Percentiles rank a stretch among this genome's conserved stretches.
These are phyloP conservation scores for Lucilia sericata DNA, from an alignment of 1,140 invertebrate genomes.

Conservation along the genomic window DNA sequence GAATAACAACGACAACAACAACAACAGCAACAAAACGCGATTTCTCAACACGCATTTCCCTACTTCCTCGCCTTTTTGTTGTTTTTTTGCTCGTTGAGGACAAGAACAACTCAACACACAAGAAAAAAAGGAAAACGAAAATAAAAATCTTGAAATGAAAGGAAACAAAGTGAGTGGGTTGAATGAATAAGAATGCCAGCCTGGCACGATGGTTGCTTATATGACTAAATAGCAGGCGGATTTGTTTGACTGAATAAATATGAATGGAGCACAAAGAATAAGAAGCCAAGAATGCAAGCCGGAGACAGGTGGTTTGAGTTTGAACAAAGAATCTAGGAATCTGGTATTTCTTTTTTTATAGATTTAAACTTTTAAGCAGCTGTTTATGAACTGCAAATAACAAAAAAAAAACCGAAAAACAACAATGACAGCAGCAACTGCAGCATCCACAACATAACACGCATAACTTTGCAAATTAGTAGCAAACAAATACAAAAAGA, in stretches of 20 bases:
- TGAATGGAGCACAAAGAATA: not conserved
- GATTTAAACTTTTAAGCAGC: not conserved
- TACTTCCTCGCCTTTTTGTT: not conserved
- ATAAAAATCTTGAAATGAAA: constrained; percentile 20
- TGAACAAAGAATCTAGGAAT: not conserved
- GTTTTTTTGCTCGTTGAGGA: not conserved
- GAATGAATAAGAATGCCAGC: not conserved
- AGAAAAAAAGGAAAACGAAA: not conserved
- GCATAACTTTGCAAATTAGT: constrained; percentile 15
- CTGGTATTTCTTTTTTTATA: not conserved
- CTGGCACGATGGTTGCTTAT: not conserved
- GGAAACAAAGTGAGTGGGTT: not conserved
- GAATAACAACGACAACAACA: not conserved
- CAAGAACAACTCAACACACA: not conserved
- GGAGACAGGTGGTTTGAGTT: constrained; percentile 3
- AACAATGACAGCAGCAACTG: not conserved
- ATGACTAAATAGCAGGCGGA: not conserved
- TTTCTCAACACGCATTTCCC: constrained; percentile 5
- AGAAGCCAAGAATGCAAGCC: not conserved
- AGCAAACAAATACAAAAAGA: not conserved
- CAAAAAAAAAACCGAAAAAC: not conserved
- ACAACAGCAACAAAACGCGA: not conserved
- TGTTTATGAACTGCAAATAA: not conserved
- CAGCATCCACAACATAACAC: not conserved
- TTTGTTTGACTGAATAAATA: not conserved